Evolutionary conservation across 2,113 vertebrate species (phyloP).

Genomic region (Vimba vimba): DNA sequence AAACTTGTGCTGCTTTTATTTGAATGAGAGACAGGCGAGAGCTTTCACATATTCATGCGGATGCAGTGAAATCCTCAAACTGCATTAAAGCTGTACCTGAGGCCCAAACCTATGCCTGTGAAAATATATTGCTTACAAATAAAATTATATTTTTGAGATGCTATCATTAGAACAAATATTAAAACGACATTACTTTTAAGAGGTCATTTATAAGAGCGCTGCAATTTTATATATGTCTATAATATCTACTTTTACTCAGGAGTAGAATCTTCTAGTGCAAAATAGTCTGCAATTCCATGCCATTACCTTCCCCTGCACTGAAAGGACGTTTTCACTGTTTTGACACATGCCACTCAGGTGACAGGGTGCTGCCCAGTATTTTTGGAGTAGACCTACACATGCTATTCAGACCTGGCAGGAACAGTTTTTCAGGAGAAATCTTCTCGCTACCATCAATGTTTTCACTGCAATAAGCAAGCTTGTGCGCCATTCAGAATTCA

Average conservation of each 20-base stretch:
- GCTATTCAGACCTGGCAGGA: conserved; percentile 40
- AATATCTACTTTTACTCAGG: conserved; percentile 15
- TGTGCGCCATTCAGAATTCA: background rate
- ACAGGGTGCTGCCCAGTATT: conserved; percentile 23
- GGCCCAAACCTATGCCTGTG: background rate
- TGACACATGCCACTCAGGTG: conserved; percentile 58
- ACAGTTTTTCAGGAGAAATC: conserved; percentile 31
- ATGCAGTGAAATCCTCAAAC: conserved; percentile 18
- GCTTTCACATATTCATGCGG: conserved; percentile 1
- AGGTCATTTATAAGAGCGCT: conserved; percentile 1
- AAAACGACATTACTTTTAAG: conserved; percentile 11
- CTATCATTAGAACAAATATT: conserved; percentile 12
- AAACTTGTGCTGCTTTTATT: conserved; percentile 33
- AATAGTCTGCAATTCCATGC: conserved; percentile 47
- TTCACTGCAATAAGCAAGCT: background rate
- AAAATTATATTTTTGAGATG: conserved; percentile 12
- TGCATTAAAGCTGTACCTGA: background rate
- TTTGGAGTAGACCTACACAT: conserved; percentile 41
- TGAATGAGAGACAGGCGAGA: conserved; percentile 33
- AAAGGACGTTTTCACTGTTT: conserved; percentile 33
- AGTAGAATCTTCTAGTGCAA: conserved; percentile 31
- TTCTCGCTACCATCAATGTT: background rate
- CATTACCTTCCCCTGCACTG: conserved; percentile 45
- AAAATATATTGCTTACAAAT: background rate
- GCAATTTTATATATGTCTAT: background rate